Base-by-base conservation (phyloP, 2,888 invertebrate species). In the Eupithecia dodoneata region DNA sequence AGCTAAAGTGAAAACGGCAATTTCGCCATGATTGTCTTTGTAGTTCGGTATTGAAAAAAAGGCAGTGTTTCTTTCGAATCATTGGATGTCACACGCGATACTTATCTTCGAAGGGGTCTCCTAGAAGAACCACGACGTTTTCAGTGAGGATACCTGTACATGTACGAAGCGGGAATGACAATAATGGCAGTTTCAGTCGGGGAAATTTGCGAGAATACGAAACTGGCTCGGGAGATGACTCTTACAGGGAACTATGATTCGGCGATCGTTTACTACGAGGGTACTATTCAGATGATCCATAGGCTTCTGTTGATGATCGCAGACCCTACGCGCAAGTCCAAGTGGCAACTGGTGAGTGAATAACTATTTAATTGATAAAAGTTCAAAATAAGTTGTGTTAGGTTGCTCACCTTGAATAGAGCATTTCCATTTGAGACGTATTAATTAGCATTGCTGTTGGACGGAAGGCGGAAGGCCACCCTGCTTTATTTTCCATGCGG, bases 241-340 rank as follows among this genome's bases (percentile, higher is more conserved):
- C 95, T 99, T 87, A 97, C 98, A 90, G 99, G 99, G 42, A 98
- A 99, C 93, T 99, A 99, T 90, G 99, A 99, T 88, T 98, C 98
- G 81, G 98, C 99, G 44, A 96, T 97, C 83, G 98, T 99, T 77
- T 99, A 99, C 93, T 99, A 99, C 90, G 98, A 99, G 91, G 98
- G 98, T 74, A 97, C 98, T 12, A 96, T 99, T 77, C 98, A 98
- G 91, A 98, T 99, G 96, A 97, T 99, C 85, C 97, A 98, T 86
- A 96, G 97, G 86, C 96, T 99, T 79, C 96, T 99, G 69, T 96
- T 96, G 49, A 97, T 97, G 74, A 97, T 98, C 80, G 96, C 96
- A 15, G 98, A 98, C 91, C 97, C 97, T 59, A 96, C 97, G 78
- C 96, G 98, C 81, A 98, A 98, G 92, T 97, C 97, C 78, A 98